A percentile compares a stretch with the other conserved stretches of the same genome.
phyloP scores from a whole-genome alignment of 2,888 invertebrate species.

The Megamerina dolium region DNA sequence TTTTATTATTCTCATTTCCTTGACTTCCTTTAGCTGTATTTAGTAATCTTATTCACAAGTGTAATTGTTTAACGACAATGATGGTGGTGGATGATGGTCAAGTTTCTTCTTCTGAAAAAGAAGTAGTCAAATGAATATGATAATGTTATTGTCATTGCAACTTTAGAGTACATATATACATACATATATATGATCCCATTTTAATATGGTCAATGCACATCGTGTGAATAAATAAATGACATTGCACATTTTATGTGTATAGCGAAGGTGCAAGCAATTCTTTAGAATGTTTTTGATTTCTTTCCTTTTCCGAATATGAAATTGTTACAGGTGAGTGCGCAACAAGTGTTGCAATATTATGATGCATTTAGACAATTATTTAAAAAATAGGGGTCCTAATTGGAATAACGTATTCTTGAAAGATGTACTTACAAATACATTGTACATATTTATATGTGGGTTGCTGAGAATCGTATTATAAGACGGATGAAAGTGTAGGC shows the following conservation, averaged over 20 bases:
- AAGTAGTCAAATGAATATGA: neutral
- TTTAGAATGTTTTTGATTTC: slow-evolving; percentile 3
- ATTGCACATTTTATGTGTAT: slow-evolving; percentile 7
- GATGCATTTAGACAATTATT: neutral
- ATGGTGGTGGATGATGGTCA: slow-evolving; percentile 2
- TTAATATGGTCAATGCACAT: slow-evolving; percentile 15
- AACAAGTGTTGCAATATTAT: slow-evolving; percentile 8
- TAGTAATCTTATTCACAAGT: too few relatives aligned
- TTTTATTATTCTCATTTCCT: too few relatives aligned
- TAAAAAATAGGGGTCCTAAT: slow-evolving; percentile 9
- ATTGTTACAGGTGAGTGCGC: slow-evolving; percentile 11
- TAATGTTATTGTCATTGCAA: neutral
- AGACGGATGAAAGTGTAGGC: too few relatives aligned
- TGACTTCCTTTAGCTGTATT: too few relatives aligned
- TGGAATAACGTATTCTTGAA: too few relatives aligned
- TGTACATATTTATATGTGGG: too few relatives aligned
- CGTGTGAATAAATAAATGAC: slow-evolving; percentile 18
- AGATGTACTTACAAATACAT: too few relatives aligned
- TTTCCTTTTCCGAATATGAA: neutral
- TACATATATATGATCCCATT: too few relatives aligned
- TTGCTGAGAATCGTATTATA: too few relatives aligned
- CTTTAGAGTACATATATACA: neutral
- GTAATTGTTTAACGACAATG: too few relatives aligned
- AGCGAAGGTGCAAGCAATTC: too few relatives aligned
- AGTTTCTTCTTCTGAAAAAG: neutral